Conservation (phyloP, 2,113 vertebrate species). For the Okapia johnstoni region DNA sequence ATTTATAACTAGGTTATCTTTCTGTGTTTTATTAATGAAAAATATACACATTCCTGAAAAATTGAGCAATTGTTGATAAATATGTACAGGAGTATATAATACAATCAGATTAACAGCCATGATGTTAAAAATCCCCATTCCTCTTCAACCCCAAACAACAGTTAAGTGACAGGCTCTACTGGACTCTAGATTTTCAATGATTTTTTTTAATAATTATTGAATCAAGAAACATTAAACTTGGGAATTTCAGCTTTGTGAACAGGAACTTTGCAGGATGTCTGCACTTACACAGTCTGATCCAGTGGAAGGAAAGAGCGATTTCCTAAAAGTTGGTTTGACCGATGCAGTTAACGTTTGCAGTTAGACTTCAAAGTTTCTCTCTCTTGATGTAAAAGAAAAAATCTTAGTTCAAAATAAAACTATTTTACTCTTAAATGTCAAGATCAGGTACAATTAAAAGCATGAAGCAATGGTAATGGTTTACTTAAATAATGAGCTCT, state of each 20-base stretch:
- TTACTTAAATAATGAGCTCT: background rate
- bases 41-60: background rate
- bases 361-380: background rate
- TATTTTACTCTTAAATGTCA: background rate
- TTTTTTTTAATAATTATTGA: background rate
- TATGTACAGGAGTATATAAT: background rate
- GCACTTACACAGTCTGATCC: background rate
- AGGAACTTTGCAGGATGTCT: background rate
- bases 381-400: background rate
- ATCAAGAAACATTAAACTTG: background rate
- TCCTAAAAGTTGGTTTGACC: background rate
- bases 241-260: background rate
- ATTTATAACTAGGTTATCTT: background rate
- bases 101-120: background rate
- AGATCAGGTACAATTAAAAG: background rate
- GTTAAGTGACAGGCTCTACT: background rate
- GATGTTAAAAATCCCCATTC: background rate
- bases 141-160: background rate
- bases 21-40: background rate
- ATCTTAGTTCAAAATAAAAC: background rate
- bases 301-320: background rate
- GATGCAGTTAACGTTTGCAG: background rate
- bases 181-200: background rate
- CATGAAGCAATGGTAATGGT: background rate
- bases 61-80: background rate